Evolutionary conservation across 2,888 invertebrate species (phyloP), one percentile per base, ranked within the genome.

Genomic region (Pachymerium ferrugineum): DNA sequence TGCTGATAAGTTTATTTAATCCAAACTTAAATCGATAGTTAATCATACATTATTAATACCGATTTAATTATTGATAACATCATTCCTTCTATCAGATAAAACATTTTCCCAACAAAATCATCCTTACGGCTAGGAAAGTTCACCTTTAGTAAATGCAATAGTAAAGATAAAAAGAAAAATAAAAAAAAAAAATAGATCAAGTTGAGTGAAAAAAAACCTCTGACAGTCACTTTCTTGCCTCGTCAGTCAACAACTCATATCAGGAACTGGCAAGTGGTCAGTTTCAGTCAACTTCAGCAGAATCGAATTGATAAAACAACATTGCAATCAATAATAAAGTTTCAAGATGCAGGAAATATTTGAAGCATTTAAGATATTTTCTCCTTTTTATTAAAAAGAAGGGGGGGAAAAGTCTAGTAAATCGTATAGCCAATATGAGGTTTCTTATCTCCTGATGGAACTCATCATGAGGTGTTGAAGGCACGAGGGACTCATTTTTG

Each of bases 171-270:
- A 47, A 28, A 28, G 5, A 1, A 62, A 62, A 25, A 25, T 28
- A 12, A 54, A 54, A 22, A 22, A 25, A 25, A 62, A 62, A 12
- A 62, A n/a, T 28, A 62, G 62, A 22, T 62, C 62, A 62, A 62
- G 62, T 62, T 62, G 62, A 62, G 62, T 25, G n/a, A 6, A 28
- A 28, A 62, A 62, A 62, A 62, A 62, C 10, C 28, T 62, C n/a
- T 62, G 62, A 62, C 62, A 62, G 62, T 62, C 62, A 62, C 62
- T 62, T 62, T 62, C 62, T 62, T 62, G 62, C 62, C 62, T 62
- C 62, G 62, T 62, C 62, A 62, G 62, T 62, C 62, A 62, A 62
- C 62, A 28, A 28, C 62, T 62, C 62, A 62, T 62, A 62, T 62
- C 62, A 62, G 28, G 28, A 62, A 62, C 62, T 62, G 62, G 62